Percentiles rank a stretch among this genome's conserved stretches.
Evolutionary conservation across 2,888 invertebrate species (phyloP).

Genomic region (Chesias legatella): DNA sequence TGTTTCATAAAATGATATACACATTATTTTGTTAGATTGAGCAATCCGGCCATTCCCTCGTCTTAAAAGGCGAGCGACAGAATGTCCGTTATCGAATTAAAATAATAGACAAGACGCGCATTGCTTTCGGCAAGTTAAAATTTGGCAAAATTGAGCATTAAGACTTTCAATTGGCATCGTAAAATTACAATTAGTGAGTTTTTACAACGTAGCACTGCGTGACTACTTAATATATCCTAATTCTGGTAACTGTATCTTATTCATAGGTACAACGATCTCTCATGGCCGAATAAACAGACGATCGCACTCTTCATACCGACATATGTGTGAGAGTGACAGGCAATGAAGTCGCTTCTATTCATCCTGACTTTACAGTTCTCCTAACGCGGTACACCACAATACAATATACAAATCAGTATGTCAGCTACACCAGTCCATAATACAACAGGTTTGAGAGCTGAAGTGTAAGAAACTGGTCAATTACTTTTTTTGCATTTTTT

Average conservation of each 20-base stretch:
- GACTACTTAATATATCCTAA: conserved; percentile 66
- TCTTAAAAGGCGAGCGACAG: conserved; percentile 40
- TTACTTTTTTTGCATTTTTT: too few relatives aligned
- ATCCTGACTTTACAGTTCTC: conserved; percentile 11
- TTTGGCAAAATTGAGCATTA: conserved; percentile 81
- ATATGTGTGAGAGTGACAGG: too few relatives aligned
- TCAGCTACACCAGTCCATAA: background rate
- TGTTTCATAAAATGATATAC: conserved; percentile 51
- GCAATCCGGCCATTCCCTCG: conserved; percentile 58
- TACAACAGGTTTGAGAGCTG: too few relatives aligned
- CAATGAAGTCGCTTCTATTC: background rate
- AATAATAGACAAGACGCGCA: conserved; percentile 67
- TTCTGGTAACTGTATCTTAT: conserved; percentile 76
- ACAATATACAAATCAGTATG: conserved; percentile 8
- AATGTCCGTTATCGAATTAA: conserved; percentile 53
- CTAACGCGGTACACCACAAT: conserved; percentile 5
- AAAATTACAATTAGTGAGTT: conserved; percentile 59
- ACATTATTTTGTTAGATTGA: conserved; percentile 61
- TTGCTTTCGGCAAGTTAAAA: conserved; percentile 72
- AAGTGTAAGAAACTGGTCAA: too few relatives aligned
- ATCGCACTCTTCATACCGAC: too few relatives aligned
- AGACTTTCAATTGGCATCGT: conserved; percentile 72
- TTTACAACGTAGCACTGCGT: conserved; percentile 63
- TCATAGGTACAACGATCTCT: conserved; percentile 59
- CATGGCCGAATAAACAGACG: too few relatives aligned